These are phyloP conservation scores for Anastrepha ludens DNA, from an alignment of 1,140 invertebrate genomes.

Conservation along the genomic window DNA sequence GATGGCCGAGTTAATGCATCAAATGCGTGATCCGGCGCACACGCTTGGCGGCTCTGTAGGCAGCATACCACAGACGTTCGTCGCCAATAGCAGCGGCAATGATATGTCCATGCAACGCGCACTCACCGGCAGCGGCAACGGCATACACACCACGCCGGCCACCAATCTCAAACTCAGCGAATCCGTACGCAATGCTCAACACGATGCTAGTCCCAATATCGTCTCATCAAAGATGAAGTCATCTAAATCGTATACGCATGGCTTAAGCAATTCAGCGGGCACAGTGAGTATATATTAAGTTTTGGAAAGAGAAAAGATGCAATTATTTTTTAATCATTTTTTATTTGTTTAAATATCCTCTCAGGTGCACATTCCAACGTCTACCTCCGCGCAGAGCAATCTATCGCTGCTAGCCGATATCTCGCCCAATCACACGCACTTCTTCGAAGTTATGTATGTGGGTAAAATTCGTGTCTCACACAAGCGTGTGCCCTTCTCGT, in stretches of 20 bases:
- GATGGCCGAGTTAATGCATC: conserved; percentile 74
- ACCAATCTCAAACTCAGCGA: conserved; percentile 71
- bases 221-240: conserved; percentile 71
- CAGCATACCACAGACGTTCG: conserved; percentile 71
- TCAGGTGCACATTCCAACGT: conserved; percentile 69
- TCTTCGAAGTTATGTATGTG: conserved; percentile 91
- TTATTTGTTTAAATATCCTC: not conserved
- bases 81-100: conserved; percentile 61
- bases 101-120: conserved; percentile 60
- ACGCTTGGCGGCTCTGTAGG: conserved; percentile 72
- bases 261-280: conserved; percentile 71
- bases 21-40: conserved; percentile 73
- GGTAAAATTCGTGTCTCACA: conserved; percentile 91
- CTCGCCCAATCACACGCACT: conserved; percentile 88
- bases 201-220: conserved; percentile 72
- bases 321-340: no score
- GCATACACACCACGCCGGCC: conserved; percentile 70
- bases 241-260: conserved; percentile 73
- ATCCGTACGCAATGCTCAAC: conserved; percentile 68
- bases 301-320: not conserved
- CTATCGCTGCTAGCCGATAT: conserved; percentile 84
- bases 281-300: conserved; percentile 60
- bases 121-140: conserved; percentile 57
- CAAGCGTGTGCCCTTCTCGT: conserved; percentile 88
- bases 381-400: conserved; percentile 70